Conservation (phyloP, 1,140 invertebrate genomes). For the Trachelipus rathkii region DNA sequence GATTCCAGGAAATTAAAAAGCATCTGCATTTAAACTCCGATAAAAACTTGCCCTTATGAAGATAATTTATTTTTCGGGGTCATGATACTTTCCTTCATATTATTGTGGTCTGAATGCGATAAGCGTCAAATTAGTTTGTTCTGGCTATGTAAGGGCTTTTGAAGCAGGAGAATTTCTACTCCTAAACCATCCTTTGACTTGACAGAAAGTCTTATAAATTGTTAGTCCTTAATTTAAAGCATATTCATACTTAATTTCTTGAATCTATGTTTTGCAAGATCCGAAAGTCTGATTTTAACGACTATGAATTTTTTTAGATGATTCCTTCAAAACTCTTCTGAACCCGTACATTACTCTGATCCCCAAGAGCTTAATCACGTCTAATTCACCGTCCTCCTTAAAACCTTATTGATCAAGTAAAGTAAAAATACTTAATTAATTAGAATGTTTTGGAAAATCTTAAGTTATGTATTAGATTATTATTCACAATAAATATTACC, state of each 20-base stretch:
- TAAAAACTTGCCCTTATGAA: background rate
- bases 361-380: background rate
- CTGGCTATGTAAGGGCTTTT: background rate
- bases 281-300: background rate
- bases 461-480: background rate
- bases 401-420: too few species aligned
- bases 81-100: too few species aligned
- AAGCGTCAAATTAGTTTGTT: background rate
- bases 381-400: background rate
- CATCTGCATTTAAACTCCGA: background rate
- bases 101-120: background rate
- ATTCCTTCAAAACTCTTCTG: background rate
- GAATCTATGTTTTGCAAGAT: background rate
- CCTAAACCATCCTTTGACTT: background rate
- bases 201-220: background rate
- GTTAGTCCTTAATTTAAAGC: background rate
- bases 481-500: background rate
- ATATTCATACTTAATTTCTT: background rate
- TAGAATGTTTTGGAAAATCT: background rate
- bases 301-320: background rate
- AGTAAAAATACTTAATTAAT: background rate
- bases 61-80: too few species aligned
- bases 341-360: background rate
- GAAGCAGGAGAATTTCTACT: background rate
- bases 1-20: background rate